Conservation (phyloP, 1,140 invertebrate species). For the Drosophila ananassae region DNA sequence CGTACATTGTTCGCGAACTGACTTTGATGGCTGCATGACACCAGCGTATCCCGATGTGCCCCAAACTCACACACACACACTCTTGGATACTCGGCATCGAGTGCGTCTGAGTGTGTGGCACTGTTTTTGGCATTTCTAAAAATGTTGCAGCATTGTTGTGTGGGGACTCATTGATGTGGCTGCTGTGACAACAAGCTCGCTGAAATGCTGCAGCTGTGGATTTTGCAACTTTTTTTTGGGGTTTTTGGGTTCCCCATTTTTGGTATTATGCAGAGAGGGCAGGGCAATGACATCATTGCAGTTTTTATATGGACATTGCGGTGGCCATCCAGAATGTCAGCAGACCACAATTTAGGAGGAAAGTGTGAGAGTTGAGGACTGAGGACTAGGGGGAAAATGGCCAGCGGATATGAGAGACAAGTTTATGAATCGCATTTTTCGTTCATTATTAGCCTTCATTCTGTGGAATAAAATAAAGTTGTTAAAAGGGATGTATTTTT, state of each 20-base stretch:
- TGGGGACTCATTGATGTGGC: conserved; percentile 74
- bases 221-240: conserved; percentile 21
- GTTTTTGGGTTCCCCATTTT: background rate
- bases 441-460: conserved; percentile 30
- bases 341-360: conserved; percentile 26
- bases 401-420: conserved; percentile 23
- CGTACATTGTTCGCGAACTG: conserved; percentile 69
- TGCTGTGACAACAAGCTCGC: conserved; percentile 64
- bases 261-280: background rate
- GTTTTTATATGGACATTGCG: conserved; percentile 49
- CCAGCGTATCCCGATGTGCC: background rate
- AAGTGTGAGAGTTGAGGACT: background rate
- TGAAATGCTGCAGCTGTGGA: conserved; percentile 49
- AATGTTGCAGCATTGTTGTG: conserved; percentile 46
- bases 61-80: background rate
- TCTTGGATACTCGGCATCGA: background rate
- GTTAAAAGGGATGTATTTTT: background rate
- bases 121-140: conserved; percentile 79
- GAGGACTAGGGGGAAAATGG: background rate
- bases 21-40: conserved; percentile 75
- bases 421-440: conserved; percentile 36
- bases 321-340: conserved; percentile 37
- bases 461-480: background rate
- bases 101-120: conserved; percentile 51
- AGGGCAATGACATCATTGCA: conserved; percentile 68